These are phyloP conservation scores for Oasisia sp. DNA, from an alignment of 2,888 invertebrate species.

Conservation along the genomic window DNA sequence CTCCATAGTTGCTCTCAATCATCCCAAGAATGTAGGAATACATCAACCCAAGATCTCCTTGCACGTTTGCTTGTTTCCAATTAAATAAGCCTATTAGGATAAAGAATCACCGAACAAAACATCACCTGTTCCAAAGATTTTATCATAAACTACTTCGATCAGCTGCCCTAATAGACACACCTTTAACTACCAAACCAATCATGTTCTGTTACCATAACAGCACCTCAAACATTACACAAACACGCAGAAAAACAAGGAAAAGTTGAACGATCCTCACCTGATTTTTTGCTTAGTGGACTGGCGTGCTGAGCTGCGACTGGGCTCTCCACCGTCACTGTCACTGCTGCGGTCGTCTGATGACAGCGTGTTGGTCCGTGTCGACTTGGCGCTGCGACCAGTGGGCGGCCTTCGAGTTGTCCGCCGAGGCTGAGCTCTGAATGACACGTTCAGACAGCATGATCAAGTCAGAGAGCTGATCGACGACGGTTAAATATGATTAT, in stretches of 20 bases:
- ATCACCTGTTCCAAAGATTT: background rate
- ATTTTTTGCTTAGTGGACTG: conserved; percentile 38
- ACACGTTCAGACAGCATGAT: background rate
- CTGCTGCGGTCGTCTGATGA: conserved; percentile 51
- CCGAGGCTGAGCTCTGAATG: background rate
- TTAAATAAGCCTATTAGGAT: background rate
- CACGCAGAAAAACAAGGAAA: background rate
- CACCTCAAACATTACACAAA: background rate
- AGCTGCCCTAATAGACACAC: background rate
- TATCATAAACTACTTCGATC: background rate
- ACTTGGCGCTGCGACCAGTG: conserved; percentile 35
- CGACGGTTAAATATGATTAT: background rate
- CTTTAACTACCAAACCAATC: background rate
- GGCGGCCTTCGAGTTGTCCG: conserved; percentile 30
- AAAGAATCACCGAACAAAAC: background rate
- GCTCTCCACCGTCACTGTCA: conserved; percentile 55
- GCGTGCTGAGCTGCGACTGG: conserved; percentile 42
- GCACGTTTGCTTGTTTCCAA: background rate
- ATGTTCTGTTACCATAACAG: background rate
- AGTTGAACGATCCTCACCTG: conserved; percentile 37
- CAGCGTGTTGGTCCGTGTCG: conserved; percentile 36
- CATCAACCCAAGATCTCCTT: background rate
- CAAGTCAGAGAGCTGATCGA: background rate
- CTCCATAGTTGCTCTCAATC: too few species aligned
- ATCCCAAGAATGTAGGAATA: background rate